Conservation (phyloP, 2,888 invertebrate genomes). For the Polymixis lichenea region DNA sequence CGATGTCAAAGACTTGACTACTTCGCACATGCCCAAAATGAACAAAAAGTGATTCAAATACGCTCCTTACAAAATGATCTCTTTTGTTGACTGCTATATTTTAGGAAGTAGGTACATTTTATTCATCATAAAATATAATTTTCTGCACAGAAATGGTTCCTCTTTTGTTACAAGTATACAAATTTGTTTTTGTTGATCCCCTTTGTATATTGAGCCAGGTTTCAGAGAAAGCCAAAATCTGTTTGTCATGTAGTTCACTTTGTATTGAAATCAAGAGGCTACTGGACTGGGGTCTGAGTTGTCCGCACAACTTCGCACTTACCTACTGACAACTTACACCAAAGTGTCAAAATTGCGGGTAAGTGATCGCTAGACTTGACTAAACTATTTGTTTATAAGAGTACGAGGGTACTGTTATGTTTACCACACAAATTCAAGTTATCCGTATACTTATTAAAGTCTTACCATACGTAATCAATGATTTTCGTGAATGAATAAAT, state of each 20-base stretch:
- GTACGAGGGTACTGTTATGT: not conserved
- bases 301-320: slow-evolving; percentile 2
- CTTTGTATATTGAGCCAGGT: slow-evolving; percentile 9
- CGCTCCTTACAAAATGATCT: not conserved
- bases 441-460: not conserved
- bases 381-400: slow-evolving; percentile 33
- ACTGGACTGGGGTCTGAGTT: slow-evolving; percentile 12
- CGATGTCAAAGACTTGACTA: slow-evolving; percentile 1
- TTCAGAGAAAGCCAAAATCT: slow-evolving; percentile 15
- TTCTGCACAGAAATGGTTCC: slow-evolving; percentile 13
- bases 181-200: slow-evolving; percentile 13
- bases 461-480: not conserved
- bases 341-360: slow-evolving; percentile 26
- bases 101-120: not conserved
- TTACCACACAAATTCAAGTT: not conserved
- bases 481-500: not conserved
- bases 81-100: not conserved
- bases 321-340: slow-evolving; percentile 22
- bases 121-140: slow-evolving; percentile 6
- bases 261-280: slow-evolving; percentile 27
- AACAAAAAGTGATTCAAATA: not conserved
- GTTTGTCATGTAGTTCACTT: slow-evolving; percentile 28
- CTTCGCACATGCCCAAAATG: not conserved
- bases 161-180: slow-evolving; percentile 25
- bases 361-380: slow-evolving; percentile 27